Evolutionary conservation across 2,113 vertebrate species (phyloP).

Genomic region (Gulo gulo): DNA sequence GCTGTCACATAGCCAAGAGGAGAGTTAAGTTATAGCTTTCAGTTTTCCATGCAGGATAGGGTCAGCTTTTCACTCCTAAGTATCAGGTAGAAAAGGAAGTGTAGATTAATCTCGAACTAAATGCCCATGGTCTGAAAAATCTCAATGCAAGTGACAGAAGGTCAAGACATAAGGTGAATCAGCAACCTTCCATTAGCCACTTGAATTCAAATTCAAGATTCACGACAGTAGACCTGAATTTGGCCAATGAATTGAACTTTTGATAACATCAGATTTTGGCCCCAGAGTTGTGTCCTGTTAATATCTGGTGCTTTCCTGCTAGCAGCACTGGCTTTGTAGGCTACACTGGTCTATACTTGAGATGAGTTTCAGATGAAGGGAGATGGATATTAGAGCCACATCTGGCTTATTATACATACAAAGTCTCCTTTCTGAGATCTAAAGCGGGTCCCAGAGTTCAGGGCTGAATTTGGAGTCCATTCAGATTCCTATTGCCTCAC

Average conservation of each 20-base stretch:
- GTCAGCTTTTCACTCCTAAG: background rate
- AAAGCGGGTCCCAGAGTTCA: background rate
- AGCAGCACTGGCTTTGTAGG: background rate
- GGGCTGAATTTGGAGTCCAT: background rate
- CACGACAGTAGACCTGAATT: background rate
- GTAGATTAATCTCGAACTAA: background rate
- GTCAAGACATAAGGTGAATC: background rate
- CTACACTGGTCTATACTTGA: background rate
- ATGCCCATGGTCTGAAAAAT: background rate
- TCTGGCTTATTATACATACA: background rate
- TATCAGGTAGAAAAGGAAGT: background rate
- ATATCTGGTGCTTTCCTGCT: background rate
- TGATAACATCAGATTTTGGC: background rate
- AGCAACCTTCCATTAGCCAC: background rate
- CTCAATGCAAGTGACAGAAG: background rate
- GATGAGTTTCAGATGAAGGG: background rate
- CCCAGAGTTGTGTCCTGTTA: background rate
- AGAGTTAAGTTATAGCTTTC: background rate
- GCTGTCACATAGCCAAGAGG: background rate
- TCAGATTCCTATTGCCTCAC: background rate
- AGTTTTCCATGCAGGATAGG: background rate
- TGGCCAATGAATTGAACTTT: background rate
- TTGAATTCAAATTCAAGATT: conserved; percentile 29
- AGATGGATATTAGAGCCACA: background rate
- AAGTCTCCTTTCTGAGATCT: background rate